Conservation (phyloP, 2,113 vertebrate genomes). For the Aphyosemion australe region DNA sequence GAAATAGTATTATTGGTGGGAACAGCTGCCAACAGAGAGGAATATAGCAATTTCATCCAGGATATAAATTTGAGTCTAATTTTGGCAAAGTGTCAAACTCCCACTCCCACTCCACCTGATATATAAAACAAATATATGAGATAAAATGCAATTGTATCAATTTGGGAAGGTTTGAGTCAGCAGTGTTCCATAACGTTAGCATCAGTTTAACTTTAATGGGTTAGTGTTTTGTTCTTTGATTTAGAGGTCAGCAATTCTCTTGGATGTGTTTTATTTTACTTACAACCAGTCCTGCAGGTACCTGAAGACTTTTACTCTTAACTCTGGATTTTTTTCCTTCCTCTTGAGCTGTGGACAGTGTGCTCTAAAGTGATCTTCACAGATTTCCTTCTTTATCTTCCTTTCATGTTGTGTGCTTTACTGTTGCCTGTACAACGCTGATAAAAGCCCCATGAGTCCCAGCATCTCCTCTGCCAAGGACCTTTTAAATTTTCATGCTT, state of each 20-base stretch:
- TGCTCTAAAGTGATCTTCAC: conserved; percentile 8
- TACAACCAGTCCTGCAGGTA: neutral
- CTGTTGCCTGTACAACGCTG: conserved; percentile 4
- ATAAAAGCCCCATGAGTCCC: conserved; percentile 7
- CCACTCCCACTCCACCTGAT: too few species aligned
- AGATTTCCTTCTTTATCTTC: neutral
- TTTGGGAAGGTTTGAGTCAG: too few species aligned
- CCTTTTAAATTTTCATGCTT: conserved; percentile 3
- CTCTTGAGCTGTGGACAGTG: neutral
- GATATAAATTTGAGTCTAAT: too few species aligned
- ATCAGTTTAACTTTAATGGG: neutral
- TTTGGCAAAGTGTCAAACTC: too few species aligned
- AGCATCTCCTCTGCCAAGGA: neutral
- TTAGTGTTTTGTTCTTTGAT: neutral
- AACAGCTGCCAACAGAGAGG: too few species aligned
- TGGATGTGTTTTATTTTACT: neutral
- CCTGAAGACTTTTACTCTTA: neutral
- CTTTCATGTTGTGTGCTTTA: neutral
- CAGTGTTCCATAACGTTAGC: neutral
- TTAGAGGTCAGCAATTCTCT: neutral
- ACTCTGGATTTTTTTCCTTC: neutral
- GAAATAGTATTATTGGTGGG: too few species aligned
- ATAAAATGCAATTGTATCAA: too few species aligned
- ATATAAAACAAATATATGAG: too few species aligned
- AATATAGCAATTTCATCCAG: too few species aligned